phyloP scores from a whole-genome alignment of 2,888 invertebrate genomes.

The Keiferia lycopersicella region DNA sequence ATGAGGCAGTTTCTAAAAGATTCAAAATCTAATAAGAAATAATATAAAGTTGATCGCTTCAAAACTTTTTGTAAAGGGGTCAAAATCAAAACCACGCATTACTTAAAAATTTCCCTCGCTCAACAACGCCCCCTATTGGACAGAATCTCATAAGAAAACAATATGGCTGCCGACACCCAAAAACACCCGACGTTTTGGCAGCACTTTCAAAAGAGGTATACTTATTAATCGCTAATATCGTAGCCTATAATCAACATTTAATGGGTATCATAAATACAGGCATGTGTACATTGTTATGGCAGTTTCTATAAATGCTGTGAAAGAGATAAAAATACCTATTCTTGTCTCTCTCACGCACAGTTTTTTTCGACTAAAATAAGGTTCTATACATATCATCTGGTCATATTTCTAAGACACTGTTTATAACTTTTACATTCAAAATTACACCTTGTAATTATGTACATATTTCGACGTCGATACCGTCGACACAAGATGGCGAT shows the following conservation, averaged over 20 bases:
- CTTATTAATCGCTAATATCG: not conserved
- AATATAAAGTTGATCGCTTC: not conserved
- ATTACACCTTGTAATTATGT: too few species aligned
- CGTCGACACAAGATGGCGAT: too few species aligned
- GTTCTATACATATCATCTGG: too few species aligned
- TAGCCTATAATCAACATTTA: not conserved
- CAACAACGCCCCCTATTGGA: constrained; percentile 30
- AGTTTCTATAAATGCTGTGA: not conserved
- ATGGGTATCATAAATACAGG: not conserved
- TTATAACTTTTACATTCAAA: too few species aligned
- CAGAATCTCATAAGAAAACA: constrained; percentile 44
- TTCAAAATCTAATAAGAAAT: not conserved
- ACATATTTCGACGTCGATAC: too few species aligned
- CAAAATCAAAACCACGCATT: not conserved
- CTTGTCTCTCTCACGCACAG: not conserved
- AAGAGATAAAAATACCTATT: not conserved
- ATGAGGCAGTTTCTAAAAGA: too few species aligned
- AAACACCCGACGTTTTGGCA: constrained; percentile 14
- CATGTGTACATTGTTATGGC: constrained; percentile 1
- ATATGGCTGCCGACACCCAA: constrained; percentile 25
- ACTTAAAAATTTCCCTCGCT: constrained; percentile 20
- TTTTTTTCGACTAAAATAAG: not conserved
- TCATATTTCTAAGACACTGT: too few species aligned
- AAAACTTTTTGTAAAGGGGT: not conserved
- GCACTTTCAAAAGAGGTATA: not conserved